Base-by-base conservation (phyloP, 2,797 vertebrate species). In the Rhynchotus rufescens region DNA sequence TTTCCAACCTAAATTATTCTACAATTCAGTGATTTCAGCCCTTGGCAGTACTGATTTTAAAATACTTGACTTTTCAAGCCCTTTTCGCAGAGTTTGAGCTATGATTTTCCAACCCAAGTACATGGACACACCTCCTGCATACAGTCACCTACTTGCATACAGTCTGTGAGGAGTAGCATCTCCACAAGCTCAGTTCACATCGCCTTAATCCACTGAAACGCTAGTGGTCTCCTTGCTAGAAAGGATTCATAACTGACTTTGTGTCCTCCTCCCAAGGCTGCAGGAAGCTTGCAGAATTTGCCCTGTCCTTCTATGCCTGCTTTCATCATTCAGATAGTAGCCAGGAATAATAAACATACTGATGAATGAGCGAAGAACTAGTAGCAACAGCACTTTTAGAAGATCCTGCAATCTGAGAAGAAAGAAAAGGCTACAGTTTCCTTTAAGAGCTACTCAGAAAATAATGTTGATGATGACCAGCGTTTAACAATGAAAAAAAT, bases 391-490 rank as follows among this genome's bases (percentile, higher is more conserved):
- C 15, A 32, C 20, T 54, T 28, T 71, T 20, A 54, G 23, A 71
- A 54, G 32, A 13, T 38, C 6, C 34, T 15, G 23, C 17, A 52
- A 34, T 26, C 30, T 13, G 44, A 45, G 14, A 36, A 44, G 28
- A 69, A 52, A 19, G 49, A 17, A 77, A 92, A 90, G 86, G 23
- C 22, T 6, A 34, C 12, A 77, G 49, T 34, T 21, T 82, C 30
- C 25, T 89, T 88, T 86, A 89, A 88, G 45, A 75, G 57, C 49
- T 76, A 68, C 44, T 61, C 14, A 54, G 54, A 77, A 88, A 95
- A 93, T 60, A 91, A 52, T 40, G 40, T 64, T 76, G 64, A 78
- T 84, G 47, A 79, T 44, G 56, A 86, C 60, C 25, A 44, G 52
- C 44, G 81, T 81, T 88, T 92, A 81, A 88, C 59, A 86, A 87